These are phyloP conservation scores for Luidia sarsii DNA, from an alignment of 53 echinoderm and acorn worm species.

Conservation along the genomic window DNA sequence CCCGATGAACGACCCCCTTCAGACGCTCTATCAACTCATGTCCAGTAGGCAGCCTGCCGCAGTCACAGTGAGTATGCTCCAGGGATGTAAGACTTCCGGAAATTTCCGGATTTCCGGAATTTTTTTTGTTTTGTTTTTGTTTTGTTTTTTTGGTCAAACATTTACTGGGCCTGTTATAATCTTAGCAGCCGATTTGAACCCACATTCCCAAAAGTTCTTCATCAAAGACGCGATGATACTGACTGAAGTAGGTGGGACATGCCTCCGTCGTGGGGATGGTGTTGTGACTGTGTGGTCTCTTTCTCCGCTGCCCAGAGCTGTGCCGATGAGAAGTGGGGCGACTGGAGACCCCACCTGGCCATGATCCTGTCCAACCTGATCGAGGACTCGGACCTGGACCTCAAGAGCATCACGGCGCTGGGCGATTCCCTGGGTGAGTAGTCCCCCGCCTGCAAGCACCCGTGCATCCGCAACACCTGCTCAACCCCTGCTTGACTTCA, in stretches of 20 bases:
- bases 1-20: conserved; percentile 93
- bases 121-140: too few relatives aligned
- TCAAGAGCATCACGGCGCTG: conserved; percentile 85
- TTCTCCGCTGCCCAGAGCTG: conserved; percentile 88
- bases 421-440: conserved; percentile 90
- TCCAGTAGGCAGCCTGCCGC: conserved; percentile 98
- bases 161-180: too few relatives aligned
- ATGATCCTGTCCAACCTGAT: conserved; percentile 96
- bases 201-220: not conserved
- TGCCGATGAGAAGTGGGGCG: conserved; percentile 98
- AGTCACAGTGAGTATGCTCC: conserved; percentile 93
- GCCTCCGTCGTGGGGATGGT: too few relatives aligned
- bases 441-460: not conserved
- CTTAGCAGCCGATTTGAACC: too few relatives aligned
- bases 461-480: too few relatives aligned
- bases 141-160: too few relatives aligned
- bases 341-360: conserved; percentile 97
- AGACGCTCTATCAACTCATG: conserved; percentile 98
- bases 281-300: too few relatives aligned
- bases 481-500: too few relatives aligned
- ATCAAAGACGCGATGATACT: too few relatives aligned
- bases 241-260: too few relatives aligned
- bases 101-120: too few relatives aligned
- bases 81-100: too few relatives aligned
- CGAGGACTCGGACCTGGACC: conserved; percentile 81